phyloP scores from a whole-genome alignment of 2,888 invertebrate species.

The Odontocerum albicorne region DNA sequence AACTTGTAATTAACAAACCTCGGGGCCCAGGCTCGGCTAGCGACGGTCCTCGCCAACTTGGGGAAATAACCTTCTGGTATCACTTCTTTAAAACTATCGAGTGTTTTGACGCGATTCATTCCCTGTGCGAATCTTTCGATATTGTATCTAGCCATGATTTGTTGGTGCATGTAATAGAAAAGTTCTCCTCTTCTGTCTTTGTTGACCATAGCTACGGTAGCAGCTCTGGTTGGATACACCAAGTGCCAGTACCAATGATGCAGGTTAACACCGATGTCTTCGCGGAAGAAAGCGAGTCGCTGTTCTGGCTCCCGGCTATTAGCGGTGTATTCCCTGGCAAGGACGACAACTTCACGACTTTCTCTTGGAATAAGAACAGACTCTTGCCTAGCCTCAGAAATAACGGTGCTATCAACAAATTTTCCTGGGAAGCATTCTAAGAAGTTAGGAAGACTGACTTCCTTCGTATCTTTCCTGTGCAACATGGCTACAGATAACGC shows the following conservation, averaged over 20 bases:
- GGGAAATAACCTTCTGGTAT: constrained; percentile 81
- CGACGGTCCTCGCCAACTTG: constrained; percentile 72
- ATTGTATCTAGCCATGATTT: constrained; percentile 45
- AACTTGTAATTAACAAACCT: constrained; percentile 63
- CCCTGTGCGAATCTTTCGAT: constrained; percentile 42
- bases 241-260: constrained; percentile 63
- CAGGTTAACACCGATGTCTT: constrained; percentile 55
- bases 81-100: constrained; percentile 53
- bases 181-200: constrained; percentile 46
- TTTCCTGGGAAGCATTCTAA: constrained; percentile 57
- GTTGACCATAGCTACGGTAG: constrained; percentile 37
- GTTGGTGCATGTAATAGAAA: constrained; percentile 48
- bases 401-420: constrained; percentile 52
- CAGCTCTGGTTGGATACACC: constrained; percentile 42
- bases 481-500: constrained; percentile 61
- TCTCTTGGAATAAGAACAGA: constrained; percentile 42
- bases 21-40: constrained; percentile 73
- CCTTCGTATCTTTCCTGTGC: constrained; percentile 56
- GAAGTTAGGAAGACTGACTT: constrained; percentile 53
- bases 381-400: constrained; percentile 48
- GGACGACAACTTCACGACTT: constrained; percentile 39
- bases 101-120: constrained; percentile 38
- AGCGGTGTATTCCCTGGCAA: constrained; percentile 43
- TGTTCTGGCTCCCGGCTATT: constrained; percentile 44
- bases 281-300: constrained; percentile 50